Conservation (phyloP, 2,113 vertebrate genomes). For the Enhydra lutris region DNA sequence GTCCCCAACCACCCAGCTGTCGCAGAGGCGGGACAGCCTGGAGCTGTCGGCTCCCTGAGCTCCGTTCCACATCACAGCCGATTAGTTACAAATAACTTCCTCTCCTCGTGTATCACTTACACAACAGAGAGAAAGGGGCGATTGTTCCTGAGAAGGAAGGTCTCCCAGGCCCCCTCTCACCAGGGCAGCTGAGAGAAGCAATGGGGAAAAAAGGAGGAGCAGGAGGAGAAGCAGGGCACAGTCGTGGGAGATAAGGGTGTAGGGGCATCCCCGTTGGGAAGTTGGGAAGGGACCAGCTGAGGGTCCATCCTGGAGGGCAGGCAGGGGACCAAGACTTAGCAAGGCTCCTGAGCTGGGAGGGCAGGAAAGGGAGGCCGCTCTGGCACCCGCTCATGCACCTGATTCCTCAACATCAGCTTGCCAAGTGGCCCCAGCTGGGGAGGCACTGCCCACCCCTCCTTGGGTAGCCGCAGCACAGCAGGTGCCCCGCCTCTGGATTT, state of each 20-base stretch:
- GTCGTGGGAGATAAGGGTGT: background rate
- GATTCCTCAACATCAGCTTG: background rate
- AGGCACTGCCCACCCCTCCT: background rate
- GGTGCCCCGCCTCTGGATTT: background rate
- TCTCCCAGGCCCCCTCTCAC: slow-evolving; percentile 48
- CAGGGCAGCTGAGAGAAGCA: slow-evolving; percentile 66
- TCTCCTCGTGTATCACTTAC: slow-evolving; percentile 69
- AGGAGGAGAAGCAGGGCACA: background rate
- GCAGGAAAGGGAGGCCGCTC: background rate
- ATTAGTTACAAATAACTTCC: slow-evolving; percentile 76
- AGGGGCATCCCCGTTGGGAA: background rate
- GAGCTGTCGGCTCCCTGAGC: slow-evolving; percentile 62
- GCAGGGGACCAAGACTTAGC: background rate
- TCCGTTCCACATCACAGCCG: slow-evolving; percentile 76
- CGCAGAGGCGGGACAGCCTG: slow-evolving; percentile 12
- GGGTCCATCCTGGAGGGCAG: background rate
- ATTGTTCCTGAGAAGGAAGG: slow-evolving; percentile 78
- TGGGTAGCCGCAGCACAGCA: background rate
- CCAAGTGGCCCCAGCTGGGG: background rate
- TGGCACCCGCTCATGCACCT: accelerated
- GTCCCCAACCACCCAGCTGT: slow-evolving; percentile 37
- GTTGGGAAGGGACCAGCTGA: background rate
- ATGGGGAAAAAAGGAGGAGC: background rate
- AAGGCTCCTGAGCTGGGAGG: background rate
- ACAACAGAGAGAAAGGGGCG: slow-evolving; percentile 74